phyloP scores from a whole-genome alignment of 1,140 invertebrate species.

The Sarcophaga peregrina region DNA sequence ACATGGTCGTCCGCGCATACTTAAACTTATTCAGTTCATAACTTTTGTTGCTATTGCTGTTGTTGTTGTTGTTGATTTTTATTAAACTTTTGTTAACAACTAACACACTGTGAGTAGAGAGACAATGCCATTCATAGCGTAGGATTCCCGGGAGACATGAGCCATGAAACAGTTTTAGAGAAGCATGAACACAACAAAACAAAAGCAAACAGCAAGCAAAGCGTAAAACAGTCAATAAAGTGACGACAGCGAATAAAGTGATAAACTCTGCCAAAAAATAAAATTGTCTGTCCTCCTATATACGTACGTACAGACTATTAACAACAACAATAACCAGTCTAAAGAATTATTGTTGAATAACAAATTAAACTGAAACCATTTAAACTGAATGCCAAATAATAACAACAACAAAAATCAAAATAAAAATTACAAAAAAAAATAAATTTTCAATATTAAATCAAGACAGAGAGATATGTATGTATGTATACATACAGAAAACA shows the following conservation, averaged over 20 bases:
- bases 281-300: no score
- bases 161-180: not conserved
- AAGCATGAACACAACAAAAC: conserved; percentile 12
- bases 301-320: not conserved
- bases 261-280: conserved; percentile 12
- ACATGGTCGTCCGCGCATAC: not conserved
- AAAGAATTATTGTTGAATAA: conserved; percentile 1
- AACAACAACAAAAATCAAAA: conserved; percentile 7
- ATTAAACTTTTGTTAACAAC: not conserved
- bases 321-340: not conserved
- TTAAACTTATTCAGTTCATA: not conserved
- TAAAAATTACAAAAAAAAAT: no score
- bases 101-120: not conserved
- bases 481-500: not conserved
- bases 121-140: no score
- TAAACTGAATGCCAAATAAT: not conserved
- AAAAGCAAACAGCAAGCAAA: no score
- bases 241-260: conserved; percentile 14
- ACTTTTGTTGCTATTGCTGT: not conserved
- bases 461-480: not conserved
- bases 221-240: not conserved
- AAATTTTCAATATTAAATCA: not conserved
- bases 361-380: conserved; percentile 22
- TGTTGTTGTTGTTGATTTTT: not conserved
- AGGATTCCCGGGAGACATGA: no score